Percentiles rank a stretch among this genome's conserved stretches.
Evolutionary conservation across 2,888 invertebrate species (phyloP).

Genomic region (Agapetus fuscipes): DNA sequence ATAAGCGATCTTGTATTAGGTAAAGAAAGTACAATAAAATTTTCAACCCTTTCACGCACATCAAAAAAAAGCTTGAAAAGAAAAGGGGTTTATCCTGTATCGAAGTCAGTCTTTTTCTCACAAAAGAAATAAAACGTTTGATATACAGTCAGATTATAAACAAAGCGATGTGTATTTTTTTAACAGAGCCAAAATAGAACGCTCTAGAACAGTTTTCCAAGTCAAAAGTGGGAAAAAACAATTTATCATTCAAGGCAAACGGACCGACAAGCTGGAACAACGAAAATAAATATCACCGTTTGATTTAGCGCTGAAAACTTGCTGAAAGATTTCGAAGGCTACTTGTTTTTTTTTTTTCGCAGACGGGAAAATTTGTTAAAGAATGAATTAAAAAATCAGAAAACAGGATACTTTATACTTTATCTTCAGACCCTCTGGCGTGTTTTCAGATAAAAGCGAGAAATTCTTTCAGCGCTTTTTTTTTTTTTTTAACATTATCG

Average conservation of each 20-base stretch:
- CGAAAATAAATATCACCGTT: constrained; percentile 1
- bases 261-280: constrained; percentile 5
- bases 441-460: too few relatives aligned
- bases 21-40: too few relatives aligned
- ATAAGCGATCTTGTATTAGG: too few relatives aligned
- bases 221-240: neutral
- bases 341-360: too few relatives aligned
- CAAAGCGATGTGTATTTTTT: neutral
- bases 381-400: neutral
- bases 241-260: constrained; percentile 11
- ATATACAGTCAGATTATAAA: neutral
- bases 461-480: too few relatives aligned
- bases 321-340: neutral
- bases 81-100: neutral
- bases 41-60: too few relatives aligned
- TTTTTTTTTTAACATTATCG: too few relatives aligned
- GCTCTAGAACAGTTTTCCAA: neutral
- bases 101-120: neutral
- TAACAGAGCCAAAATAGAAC: neutral
- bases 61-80: too few relatives aligned
- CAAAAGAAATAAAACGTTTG: neutral
- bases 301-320: constrained; percentile 3
- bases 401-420: too few relatives aligned
- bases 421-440: too few relatives aligned
- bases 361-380: neutral